Base-by-base conservation (phyloP, 2,888 invertebrate species). In the Ptychoptera contaminata region DNA sequence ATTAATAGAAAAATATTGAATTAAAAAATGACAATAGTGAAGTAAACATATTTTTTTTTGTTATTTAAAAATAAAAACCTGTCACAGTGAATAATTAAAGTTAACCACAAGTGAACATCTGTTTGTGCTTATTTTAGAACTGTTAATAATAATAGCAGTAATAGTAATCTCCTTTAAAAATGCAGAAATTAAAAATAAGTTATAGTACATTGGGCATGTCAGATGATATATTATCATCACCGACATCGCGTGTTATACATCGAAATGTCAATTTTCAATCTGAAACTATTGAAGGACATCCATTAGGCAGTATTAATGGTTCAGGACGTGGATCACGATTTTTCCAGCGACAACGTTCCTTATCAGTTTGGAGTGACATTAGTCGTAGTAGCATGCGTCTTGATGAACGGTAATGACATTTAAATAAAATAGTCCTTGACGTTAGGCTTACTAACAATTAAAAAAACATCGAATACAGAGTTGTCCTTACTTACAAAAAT, bases 351-450 rank as follows among this genome's bases (percentile, higher is more conserved):
- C 85, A 76, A 2, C 70, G 79, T 34, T 85, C 85, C 51, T 82
- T 86, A 82, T 86, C 85, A 58, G 85, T 83, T 35, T 86, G 86
- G 86, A 86, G 86, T 57, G 86, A 86, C 58, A 77, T 86, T 59
- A 85, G 85, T 56, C 73, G 85, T 46, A 84, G 83, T 52, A 85
- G 84, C 60, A 82, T 84, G 71, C 76, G 80, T 56, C 72, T 84
- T 57, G 65, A 66, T 56, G 65, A 66, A 56, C 61, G 65, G 65
- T 66, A 61, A 23, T 23, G 23, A 23, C 23, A 5, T 5, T 23
- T 23, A 5, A 5, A 23, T 23, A 23, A 23, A 23, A 23, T 23
- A 23, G 7, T 3, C 23, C 23, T 23, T 23, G 23, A 23, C 23
- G 4, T 23, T 23, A 23, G 23, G 23, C 23, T 3, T 5, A 7